Percentiles rank a stretch among this genome's conserved stretches.
phyloP scores from a whole-genome alignment of 2,888 invertebrate species.

The Entomobrya multifasciata region DNA sequence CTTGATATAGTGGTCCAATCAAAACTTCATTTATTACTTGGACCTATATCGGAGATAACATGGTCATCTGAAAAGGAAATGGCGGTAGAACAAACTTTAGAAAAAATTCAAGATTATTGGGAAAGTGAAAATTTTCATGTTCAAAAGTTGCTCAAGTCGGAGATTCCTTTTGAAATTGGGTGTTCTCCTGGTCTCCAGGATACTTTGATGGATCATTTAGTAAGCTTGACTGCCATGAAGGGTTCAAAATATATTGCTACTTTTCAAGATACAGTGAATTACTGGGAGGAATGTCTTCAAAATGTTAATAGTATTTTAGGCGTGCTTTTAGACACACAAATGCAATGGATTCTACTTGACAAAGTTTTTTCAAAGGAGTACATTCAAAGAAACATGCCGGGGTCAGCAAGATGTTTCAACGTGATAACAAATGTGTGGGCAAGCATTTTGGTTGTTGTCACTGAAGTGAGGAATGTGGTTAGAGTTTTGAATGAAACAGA shows the following conservation, averaged over 20 bases:
- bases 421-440: constrained; percentile 36
- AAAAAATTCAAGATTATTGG: constrained; percentile 31
- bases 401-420: neutral
- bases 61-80: constrained; percentile 39
- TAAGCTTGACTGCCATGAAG: constrained; percentile 35
- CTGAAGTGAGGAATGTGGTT: constrained; percentile 13
- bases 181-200: neutral
- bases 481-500: constrained; percentile 12
- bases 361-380: constrained; percentile 23
- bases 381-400: constrained; percentile 19
- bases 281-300: neutral
- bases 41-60: neutral
- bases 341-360: constrained; percentile 20
- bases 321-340: neutral
- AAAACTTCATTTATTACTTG: neutral
- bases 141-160: neutral
- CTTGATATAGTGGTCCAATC: neutral
- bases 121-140: constrained; percentile 11
- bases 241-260: constrained; percentile 3
- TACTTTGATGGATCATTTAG: constrained; percentile 40
- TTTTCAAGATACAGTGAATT: constrained; percentile 14
- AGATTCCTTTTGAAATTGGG: constrained; percentile 16
- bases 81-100: constrained; percentile 23
- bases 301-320: neutral
- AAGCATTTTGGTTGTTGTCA: constrained; percentile 29